A percentile compares a stretch with the other conserved stretches of the same genome.
These are phyloP conservation scores for Micrasema minimum DNA, from an alignment of 1,140 invertebrate genomes.

Conservation along the genomic window DNA sequence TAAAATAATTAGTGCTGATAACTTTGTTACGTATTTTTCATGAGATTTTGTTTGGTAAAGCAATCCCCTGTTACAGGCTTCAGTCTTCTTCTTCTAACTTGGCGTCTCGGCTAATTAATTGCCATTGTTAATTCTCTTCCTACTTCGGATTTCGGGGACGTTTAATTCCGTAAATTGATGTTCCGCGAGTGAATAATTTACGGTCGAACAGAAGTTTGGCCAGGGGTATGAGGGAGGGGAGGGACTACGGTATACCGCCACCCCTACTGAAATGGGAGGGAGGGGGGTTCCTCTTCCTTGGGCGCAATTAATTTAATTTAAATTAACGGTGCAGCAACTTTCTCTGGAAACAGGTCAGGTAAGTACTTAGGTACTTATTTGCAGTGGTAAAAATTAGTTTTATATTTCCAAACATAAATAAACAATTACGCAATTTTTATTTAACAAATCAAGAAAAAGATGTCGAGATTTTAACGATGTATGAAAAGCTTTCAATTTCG, in stretches of 20 bases:
- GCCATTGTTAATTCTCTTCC: conserved; percentile 54
- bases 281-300: conserved; percentile 19
- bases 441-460: no score
- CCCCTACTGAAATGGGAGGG: conserved; percentile 1
- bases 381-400: no score
- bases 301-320: conserved; percentile 47
- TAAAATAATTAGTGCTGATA: no score
- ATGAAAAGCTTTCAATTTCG: no score
- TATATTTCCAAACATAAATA: no score
- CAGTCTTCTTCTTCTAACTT: conserved; percentile 47
- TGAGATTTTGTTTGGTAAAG: no score
- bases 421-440: no score
- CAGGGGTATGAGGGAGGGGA: not conserved
- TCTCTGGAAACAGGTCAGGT: conserved; percentile 34
- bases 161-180: conserved; percentile 55
- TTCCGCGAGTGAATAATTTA: conserved; percentile 54
- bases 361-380: no score
- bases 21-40: no score
- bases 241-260: not conserved
- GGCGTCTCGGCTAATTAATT: conserved; percentile 54
- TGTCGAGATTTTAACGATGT: no score
- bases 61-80: conserved; percentile 4
- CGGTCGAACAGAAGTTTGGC: conserved; percentile 45
- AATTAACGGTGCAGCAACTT: conserved; percentile 19
- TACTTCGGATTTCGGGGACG: conserved; percentile 55